phyloP scores from a whole-genome alignment of 2,888 invertebrate genomes.

The Leptinotarsa rubiginosa region DNA sequence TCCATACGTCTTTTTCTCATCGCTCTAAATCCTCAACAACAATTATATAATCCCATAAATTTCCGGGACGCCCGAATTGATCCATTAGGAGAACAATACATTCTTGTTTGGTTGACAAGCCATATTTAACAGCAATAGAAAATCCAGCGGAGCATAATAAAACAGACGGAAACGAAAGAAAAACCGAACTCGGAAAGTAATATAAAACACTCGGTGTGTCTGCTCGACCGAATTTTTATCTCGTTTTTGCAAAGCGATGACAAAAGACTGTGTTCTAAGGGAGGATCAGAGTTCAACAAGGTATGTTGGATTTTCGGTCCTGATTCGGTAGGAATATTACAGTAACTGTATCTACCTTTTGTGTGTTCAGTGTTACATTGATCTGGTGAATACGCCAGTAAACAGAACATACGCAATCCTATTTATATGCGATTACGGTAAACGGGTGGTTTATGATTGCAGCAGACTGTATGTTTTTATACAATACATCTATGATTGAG shows the following conservation, averaged over 20 bases:
- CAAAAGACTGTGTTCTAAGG: no score
- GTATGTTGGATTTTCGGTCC: no score
- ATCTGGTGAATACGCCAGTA: no score
- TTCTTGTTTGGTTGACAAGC: constrained; percentile 35
- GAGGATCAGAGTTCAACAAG: no score
- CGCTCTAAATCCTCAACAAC: constrained; percentile 17
- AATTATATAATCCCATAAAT: constrained; percentile 24
- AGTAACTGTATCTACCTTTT: no score
- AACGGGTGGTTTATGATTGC: no score
- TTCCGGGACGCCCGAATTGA: constrained; percentile 11
- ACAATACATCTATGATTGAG: no score
- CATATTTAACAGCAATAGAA: constrained; percentile 40
- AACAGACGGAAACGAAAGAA: constrained; percentile 38
- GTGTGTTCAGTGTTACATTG: no score
- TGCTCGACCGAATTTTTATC: constrained; percentile 21
- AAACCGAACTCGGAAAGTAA: constrained; percentile 39
- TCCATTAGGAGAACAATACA: constrained; percentile 36
- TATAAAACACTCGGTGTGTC: constrained; percentile 29
- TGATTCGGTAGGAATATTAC: no score
- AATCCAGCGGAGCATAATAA: constrained; percentile 42
- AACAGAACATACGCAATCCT: no score
- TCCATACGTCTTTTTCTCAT: not conserved
- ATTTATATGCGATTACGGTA: no score
- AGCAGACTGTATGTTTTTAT: no score
- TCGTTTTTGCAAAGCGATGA: not conserved